Conservation (phyloP, 2,113 vertebrate species). For the Cyprinodon tularosa region DNA sequence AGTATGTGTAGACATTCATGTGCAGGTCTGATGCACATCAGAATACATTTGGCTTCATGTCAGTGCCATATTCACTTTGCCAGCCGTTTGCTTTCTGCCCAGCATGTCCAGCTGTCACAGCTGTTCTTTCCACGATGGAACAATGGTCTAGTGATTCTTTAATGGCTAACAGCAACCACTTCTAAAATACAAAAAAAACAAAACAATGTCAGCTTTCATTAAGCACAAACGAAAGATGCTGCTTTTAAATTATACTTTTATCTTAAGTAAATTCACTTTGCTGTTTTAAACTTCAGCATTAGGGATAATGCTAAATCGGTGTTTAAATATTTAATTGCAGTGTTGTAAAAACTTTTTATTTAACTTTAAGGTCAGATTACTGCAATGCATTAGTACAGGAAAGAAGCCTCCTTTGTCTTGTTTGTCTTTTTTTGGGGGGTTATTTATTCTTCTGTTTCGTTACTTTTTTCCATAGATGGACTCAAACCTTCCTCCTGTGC, state of each 20-base stretch:
- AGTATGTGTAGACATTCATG: neutral
- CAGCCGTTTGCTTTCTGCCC: constrained; percentile 31
- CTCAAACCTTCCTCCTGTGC: constrained; percentile 85
- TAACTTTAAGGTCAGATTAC: neutral
- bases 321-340: neutral
- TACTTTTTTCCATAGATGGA: constrained; percentile 80
- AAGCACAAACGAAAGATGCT: neutral
- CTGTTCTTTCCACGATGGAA: constrained; percentile 55
- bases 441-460: neutral
- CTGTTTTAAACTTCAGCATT: no score
- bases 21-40: constrained; percentile 3
- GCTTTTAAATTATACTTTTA: neutral
- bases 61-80: constrained; percentile 25
- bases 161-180: neutral
- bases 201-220: neutral
- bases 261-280: neutral
- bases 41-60: constrained; percentile 5
- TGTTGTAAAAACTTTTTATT: neutral
- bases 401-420: neutral
- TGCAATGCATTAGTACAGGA: neutral
- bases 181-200: neutral
- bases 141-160: constrained; percentile 49
- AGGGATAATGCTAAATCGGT: neutral
- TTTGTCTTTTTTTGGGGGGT: neutral
- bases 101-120: constrained; percentile 64